Base-by-base conservation (phyloP, 2,113 vertebrate species). In the Columba livia region DNA sequence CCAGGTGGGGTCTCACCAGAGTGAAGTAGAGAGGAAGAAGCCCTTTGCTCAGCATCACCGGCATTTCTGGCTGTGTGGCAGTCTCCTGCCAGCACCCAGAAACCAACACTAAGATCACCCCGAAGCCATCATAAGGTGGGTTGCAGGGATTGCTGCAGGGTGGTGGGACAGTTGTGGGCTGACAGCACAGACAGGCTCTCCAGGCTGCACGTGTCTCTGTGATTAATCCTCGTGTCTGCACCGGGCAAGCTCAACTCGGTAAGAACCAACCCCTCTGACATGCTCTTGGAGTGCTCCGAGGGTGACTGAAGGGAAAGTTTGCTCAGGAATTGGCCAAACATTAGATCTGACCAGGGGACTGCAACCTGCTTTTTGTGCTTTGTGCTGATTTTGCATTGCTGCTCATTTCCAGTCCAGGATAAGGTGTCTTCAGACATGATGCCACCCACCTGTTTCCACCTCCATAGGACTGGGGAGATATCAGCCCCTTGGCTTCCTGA, bases 31-130 rank as follows among this genome's bases (percentile, higher is more conserved):
- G 42, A 17, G 42, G 36, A 81, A 77, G 32, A 3, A 88, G 5
- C 7, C 19, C 26, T 77, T 84, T 3, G 1, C 50, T 65, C 0
- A 0, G 9, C 54, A 53, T 11, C 77, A 38, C 23, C 8, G 1
- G 10, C 26, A 31, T 54, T 57, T 91, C 81, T 81, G 18, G 10
- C 40, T 87, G 32, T 57, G 62, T 32, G 26, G 17, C 25, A 34
- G 12, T 56, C 16, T 73, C 54, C 60, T 66, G 34, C 28, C 62
- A 77, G 67, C 54, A 89, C 29, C 23, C 72, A 80, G 50, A 50
- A 80, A 61, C 21, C 29, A 26, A 64, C 1, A 4, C 23, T 19
- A 17, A 77, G 23, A 60, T 29, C 53, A 64, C 12, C 28, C 24
- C 2, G 2, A 66, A 61, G n/a, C 44, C 10, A 0, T 21, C 24